Evolutionary conservation across 1,140 invertebrate genomes (phyloP).

Genomic region (Heterodera schachtii): DNA sequence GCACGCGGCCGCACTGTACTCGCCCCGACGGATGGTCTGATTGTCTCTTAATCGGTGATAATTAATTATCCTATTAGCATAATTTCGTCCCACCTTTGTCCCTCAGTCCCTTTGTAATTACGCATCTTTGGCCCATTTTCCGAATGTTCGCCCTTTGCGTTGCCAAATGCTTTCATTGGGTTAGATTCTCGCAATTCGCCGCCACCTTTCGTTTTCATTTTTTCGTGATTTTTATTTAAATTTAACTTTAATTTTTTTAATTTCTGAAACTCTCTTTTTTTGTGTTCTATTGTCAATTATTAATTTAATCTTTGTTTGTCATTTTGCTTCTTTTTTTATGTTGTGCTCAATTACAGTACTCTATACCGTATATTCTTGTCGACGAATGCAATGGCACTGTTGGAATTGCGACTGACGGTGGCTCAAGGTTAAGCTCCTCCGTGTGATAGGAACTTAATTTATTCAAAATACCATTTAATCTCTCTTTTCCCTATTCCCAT

Average conservation of each 20-base stretch:
- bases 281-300: too few relatives aligned
- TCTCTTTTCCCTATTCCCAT: not conserved
- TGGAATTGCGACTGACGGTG: not conserved
- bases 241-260: too few relatives aligned
- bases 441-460: not conserved
- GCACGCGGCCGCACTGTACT: slow-evolving; percentile 37
- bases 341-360: too few relatives aligned
- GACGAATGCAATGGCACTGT: not conserved
- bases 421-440: not conserved
- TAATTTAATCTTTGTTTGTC: too few relatives aligned
- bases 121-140: not conserved
- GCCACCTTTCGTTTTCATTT: not conserved
- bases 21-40: not conserved
- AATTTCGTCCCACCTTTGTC: not conserved
- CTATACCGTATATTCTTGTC: not conserved
- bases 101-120: too few relatives aligned
- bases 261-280: too few relatives aligned
- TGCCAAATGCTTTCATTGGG: slow-evolving; percentile 5
- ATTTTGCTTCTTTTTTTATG: too few relatives aligned
- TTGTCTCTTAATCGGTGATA: not conserved
- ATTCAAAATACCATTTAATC: not conserved
- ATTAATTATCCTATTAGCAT: not conserved
- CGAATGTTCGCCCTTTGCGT: not conserved
- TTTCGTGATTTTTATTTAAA: too few relatives aligned
- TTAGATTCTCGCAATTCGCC: not conserved